phyloP scores from a whole-genome alignment of 2,113 vertebrate genomes.

The Aramus guarauna region DNA sequence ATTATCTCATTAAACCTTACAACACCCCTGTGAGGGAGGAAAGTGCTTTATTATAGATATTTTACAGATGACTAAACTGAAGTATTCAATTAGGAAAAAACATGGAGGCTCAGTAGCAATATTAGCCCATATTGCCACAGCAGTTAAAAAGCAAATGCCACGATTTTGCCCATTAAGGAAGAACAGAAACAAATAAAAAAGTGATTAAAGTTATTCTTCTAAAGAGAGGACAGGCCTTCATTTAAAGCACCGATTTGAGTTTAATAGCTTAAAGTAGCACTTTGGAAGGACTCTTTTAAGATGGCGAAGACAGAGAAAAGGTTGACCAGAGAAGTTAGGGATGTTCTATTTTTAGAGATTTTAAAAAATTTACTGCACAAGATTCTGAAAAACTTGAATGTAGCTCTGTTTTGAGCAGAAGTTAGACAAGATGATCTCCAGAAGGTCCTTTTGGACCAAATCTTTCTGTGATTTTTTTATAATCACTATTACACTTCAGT shows the following conservation, averaged over 20 bases:
- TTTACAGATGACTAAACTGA: conserved; percentile 41
- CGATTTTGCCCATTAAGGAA: not conserved
- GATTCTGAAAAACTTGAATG: not conserved
- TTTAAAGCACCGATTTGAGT: not conserved
- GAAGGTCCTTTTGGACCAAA: not conserved
- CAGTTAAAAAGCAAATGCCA: not conserved
- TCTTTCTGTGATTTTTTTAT: not conserved
- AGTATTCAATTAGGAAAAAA: conserved; percentile 8
- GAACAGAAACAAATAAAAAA: not conserved
- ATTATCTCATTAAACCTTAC: conserved; percentile 47
- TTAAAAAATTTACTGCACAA: not conserved
- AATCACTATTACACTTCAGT: not conserved
- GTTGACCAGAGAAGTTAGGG: not conserved
- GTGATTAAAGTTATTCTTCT: not conserved
- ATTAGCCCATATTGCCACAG: not conserved
- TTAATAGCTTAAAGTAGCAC: not conserved
- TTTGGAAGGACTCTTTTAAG: not conserved
- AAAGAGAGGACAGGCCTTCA: not conserved
- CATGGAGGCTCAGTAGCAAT: not conserved
- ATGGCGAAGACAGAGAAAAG: not conserved
- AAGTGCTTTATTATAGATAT: conserved; percentile 9
- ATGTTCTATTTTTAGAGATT: not conserved
- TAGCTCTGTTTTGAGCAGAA: not conserved
- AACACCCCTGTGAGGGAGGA: not conserved
- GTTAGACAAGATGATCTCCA: not conserved